Percentiles rank a stretch among this genome's conserved stretches.
phyloP scores from a whole-genome alignment of 2,113 vertebrate species.

The Ctenomys sociabilis region DNA sequence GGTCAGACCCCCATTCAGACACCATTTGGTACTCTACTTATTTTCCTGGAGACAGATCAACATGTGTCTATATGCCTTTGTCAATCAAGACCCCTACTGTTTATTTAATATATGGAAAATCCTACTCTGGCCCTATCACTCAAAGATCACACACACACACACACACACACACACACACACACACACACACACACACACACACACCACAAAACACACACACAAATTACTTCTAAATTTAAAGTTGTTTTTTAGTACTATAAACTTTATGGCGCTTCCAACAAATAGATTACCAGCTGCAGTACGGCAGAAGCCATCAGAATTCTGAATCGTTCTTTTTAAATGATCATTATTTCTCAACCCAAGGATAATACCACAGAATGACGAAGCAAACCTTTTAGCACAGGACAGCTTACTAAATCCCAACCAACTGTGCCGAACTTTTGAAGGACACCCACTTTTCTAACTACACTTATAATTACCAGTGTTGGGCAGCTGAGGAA shows the following conservation, averaged over 20 bases:
- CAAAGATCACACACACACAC: neutral
- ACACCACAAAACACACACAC: neutral
- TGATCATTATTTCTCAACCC: slow-evolving; percentile 44
- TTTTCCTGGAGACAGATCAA: slow-evolving; percentile 57
- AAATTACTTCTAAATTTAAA: slow-evolving; percentile 57
- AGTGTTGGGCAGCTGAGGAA: slow-evolving; percentile 37
- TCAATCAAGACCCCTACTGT: slow-evolving; percentile 1
- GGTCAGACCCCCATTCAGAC: neutral
- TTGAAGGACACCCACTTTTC: slow-evolving; percentile 17
- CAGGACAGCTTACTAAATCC: slow-evolving; percentile 31
- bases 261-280: slow-evolving; percentile 4
- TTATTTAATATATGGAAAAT: slow-evolving; percentile 16
- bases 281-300: neutral
- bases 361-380: slow-evolving; percentile 72
- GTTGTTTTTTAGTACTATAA: slow-evolving; percentile 25
- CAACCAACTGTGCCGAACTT: neutral
- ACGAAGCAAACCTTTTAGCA: neutral
- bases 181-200: no score
- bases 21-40: neutral
- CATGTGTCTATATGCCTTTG: neutral
- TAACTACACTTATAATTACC: slow-evolving; percentile 33
- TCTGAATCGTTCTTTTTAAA: slow-evolving; percentile 48
- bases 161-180: neutral
- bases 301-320: slow-evolving; percentile 19
- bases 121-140: neutral